Conservation (phyloP, 2,113 vertebrate species). For the Parus major region DNA sequence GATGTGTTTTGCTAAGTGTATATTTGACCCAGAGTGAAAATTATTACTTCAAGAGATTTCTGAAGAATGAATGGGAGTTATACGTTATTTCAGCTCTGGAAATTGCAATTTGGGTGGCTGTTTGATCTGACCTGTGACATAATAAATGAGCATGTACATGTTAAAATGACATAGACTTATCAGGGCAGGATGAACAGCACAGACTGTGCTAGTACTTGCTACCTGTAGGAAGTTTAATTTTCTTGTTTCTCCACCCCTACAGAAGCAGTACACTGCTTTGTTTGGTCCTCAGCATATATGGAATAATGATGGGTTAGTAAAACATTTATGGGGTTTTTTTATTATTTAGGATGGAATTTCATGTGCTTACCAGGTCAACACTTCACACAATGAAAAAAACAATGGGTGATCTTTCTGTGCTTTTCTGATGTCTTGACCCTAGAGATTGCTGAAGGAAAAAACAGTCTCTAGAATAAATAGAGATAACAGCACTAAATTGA, state of each 20-base stretch:
- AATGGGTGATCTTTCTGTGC: background rate
- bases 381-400: background rate
- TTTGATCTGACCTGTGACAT: background rate
- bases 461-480: background rate
- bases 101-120: background rate
- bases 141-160: background rate
- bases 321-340: background rate
- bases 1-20: background rate
- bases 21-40: constrained; percentile 26
- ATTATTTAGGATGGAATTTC: background rate
- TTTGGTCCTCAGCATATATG: background rate
- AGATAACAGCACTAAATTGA: constrained; percentile 24
- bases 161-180: background rate
- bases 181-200: background rate
- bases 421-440: background rate
- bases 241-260: background rate
- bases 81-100: background rate
- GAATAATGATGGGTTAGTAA: background rate
- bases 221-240: background rate
- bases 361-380: background rate
- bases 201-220: background rate
- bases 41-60: background rate
- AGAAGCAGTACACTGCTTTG: background rate
- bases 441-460: background rate
- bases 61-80: background rate